A percentile compares a stretch with the other conserved stretches of the same genome.
Conservation (phyloP, 2,888 invertebrate species). For the Mesochorus sp. region DNA sequence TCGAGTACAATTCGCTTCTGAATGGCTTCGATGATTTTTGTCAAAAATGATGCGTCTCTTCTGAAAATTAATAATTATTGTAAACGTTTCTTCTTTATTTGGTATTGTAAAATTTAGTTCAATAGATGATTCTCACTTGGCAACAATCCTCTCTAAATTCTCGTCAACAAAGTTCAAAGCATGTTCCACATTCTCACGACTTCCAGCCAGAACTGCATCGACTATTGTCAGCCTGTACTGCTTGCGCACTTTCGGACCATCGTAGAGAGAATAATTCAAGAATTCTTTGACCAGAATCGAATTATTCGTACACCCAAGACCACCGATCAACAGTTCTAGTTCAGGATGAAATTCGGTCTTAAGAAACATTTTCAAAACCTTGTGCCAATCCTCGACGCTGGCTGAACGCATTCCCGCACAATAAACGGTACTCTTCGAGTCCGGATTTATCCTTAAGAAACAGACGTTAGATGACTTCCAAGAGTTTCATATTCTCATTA, state of each 20-base stretch:
- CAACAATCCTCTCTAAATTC: constrained; percentile 68
- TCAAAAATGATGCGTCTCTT: constrained; percentile 66
- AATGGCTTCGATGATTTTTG: constrained; percentile 67
- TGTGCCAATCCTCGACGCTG: constrained; percentile 55
- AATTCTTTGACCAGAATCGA: constrained; percentile 52
- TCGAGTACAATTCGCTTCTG: constrained; percentile 66
- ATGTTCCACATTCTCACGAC: constrained; percentile 65
- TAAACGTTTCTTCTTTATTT: background rate
- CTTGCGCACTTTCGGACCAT: constrained; percentile 65
- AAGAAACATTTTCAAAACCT: constrained; percentile 58
- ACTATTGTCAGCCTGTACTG: constrained; percentile 70
- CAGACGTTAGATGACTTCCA: background rate
- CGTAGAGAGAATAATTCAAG: constrained; percentile 58
- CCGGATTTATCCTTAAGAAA: constrained; percentile 61
- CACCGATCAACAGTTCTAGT: constrained; percentile 63
- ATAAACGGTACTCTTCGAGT: constrained; percentile 63
- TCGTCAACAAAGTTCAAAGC: constrained; percentile 67
- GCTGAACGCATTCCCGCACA: constrained; percentile 62
- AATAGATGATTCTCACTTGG: constrained; percentile 62
- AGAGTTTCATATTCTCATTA: background rate
- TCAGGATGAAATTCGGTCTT: constrained; percentile 64
- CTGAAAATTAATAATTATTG: constrained; percentile 49
- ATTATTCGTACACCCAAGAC: constrained; percentile 65
- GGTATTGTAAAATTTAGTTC: background rate
- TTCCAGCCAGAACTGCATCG: constrained; percentile 65